Evolutionary conservation across 2,888 invertebrate genomes (phyloP), one percentile per base, ranked within the genome.

Genomic region (Agrochola lota): DNA sequence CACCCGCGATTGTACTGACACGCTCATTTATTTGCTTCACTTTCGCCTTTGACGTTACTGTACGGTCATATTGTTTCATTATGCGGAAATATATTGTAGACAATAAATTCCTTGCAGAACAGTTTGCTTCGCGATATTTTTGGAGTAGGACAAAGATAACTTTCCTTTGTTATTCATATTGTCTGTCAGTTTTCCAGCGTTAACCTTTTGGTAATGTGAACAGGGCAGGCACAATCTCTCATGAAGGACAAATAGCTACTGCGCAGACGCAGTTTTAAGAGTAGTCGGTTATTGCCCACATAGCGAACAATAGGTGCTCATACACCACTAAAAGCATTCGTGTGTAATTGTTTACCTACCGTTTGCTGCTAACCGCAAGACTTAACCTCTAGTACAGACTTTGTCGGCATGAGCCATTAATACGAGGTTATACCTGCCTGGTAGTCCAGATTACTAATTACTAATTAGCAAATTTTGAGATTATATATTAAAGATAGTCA

Each of bases 21-120:
- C 92, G 92, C 88, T 93, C 90, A 92, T 93, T 94, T 91, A 90
- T 94, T 94, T 91, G 94, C 90, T 94, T 95, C 95, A 96, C 95
- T 95, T 96, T 96, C 96, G 93, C 93, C 92, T 94, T 93, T 91
- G 90, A 91, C 91, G 84, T 84, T 88, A 86, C 84, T 86, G 64
- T 83, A 83, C 82, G 79, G 87, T 86, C 83, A 83, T 89, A 89
- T 91, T 91, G 91, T 92, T 91, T 85, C 78, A 78, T 80, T 81
- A 74, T 52, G 59, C 85, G 70, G 66, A 84, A 90, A 92, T 88
- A 91, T 92, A 92, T 90, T 87, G 87, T 75, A 71, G 80, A 74
- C 90, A 83, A 91, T 91, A 85, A 90, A 91, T 91, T 87, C 73
- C 80, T 74, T 82, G 74, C 71, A 60, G 63, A 71, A 76, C 75